Base-by-base conservation (phyloP, 1,140 invertebrate genomes). In the Trichomalopsis sarcophagae region DNA sequence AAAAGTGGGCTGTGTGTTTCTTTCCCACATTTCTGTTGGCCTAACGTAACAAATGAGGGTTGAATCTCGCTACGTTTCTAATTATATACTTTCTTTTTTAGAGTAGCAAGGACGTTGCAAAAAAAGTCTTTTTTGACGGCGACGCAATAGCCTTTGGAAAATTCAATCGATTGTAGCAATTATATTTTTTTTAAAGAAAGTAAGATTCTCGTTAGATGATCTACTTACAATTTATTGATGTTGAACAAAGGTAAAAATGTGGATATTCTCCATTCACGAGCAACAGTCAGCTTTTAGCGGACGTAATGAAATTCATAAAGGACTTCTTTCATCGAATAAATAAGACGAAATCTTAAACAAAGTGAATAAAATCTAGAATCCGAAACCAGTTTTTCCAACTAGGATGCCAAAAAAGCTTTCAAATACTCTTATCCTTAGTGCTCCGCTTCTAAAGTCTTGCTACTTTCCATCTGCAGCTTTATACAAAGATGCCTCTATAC, bases 1-100 rank as follows among this genome's bases (percentile, higher is more conserved):
- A 47, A 81, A 81, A 81, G 36, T 81, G 66, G 79, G 66, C 27
- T 81, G 79, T 81, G 23, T 81, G 6, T 81, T 69, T 71, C 33
- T 21, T 81, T 81, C 23, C 21, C 78, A 36, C 21, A 44, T 69
- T 81, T 79, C 23, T n/a, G 7, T 50, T 50, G n/a, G 21, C 7
- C 2, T 23, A 50, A 50, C n/a, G 40, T 77, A 77, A 50, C 44
- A 77, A 77, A 77, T 50, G 75, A 50, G 68, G 30, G 68, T 71
- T 17, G 30, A 11, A 33, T 33, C 23, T 71, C 27, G 66, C 66
- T 10, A 27, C 23, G 66, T 33, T 30, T 33, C 27, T 71, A 33
- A 71, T 71, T 71, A 71, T 71, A 71, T 30, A 71, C 30, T 71
- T 71, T 33, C 14, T 71, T 71, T 71, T 71, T 3, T 71, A 30